Evolutionary conservation across 2,113 vertebrate genomes (phyloP).

Genomic region (Laticauda colubrina): DNA sequence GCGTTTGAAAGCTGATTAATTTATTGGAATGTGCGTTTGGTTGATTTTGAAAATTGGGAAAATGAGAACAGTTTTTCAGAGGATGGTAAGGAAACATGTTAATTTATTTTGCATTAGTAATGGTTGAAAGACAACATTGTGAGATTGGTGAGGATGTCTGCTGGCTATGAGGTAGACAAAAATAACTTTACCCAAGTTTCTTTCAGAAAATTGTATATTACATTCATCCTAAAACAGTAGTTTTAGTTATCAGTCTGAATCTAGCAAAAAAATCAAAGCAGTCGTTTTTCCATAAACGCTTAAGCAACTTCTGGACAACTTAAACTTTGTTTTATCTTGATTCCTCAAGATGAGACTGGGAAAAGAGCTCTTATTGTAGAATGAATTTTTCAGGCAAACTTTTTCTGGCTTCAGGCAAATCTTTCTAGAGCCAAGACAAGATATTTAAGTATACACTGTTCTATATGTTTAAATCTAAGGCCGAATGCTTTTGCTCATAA

Average conservation of each 20-base stretch:
- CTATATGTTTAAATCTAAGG: neutral
- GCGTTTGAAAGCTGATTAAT: neutral
- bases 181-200: neutral
- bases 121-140: neutral
- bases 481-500: neutral
- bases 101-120: neutral
- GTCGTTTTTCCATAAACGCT: neutral
- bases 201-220: neutral
- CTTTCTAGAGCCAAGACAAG: neutral
- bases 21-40: neutral
- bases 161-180: neutral
- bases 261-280: neutral
- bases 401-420: neutral
- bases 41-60: neutral
- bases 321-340: neutral
- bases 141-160: neutral
- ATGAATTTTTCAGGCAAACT: neutral
- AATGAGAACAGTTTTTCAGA: neutral
- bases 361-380: neutral
- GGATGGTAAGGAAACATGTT: neutral
- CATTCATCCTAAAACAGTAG: neutral
- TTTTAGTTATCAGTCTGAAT: neutral
- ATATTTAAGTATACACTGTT: neutral
- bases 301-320: neutral
- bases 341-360: neutral